These are phyloP conservation scores for Dioctria rufipes DNA, from an alignment of 2,888 invertebrate species.

Conservation along the genomic window DNA sequence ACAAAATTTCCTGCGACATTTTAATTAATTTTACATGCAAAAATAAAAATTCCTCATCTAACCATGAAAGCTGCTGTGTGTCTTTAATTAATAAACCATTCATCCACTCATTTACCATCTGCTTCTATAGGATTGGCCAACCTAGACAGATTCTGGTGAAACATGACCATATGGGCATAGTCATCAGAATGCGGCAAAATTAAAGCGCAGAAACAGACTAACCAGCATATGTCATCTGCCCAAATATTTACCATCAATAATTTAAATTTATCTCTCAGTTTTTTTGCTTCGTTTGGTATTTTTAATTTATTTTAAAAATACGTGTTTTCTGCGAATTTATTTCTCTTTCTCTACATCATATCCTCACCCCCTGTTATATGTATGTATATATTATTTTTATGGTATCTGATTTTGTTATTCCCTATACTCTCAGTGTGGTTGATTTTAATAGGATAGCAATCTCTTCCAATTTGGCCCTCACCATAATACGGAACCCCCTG, in stretches of 20 bases:
- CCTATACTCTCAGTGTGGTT: background rate
- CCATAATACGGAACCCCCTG: background rate
- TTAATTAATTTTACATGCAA: background rate
- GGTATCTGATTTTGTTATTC: background rate
- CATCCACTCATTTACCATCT: slow-evolving; percentile 41
- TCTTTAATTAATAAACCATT: slow-evolving; percentile 49
- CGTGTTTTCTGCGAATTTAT: slow-evolving; percentile 35
- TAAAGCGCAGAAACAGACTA: slow-evolving; percentile 24
- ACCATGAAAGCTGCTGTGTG: background rate
- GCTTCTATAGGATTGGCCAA: background rate
- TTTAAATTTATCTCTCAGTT: slow-evolving; percentile 42
- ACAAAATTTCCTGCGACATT: background rate
- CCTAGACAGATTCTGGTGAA: background rate
- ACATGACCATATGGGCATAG: slow-evolving; percentile 14
- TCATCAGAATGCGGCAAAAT: slow-evolving; percentile 38
- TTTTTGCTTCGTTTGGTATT: slow-evolving; percentile 41
- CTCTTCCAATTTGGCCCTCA: background rate
- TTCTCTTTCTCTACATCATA: background rate
- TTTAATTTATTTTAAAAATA: slow-evolving; percentile 49
- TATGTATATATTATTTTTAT: background rate
- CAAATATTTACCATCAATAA: slow-evolving; percentile 51
- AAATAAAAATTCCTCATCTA: background rate
- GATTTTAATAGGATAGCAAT: background rate
- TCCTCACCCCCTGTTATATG: too few relatives aligned
- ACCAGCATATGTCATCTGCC: slow-evolving; percentile 39